Base-by-base conservation (phyloP, 2,113 vertebrate genomes). In the Rhadina sibilatrix region DNA sequence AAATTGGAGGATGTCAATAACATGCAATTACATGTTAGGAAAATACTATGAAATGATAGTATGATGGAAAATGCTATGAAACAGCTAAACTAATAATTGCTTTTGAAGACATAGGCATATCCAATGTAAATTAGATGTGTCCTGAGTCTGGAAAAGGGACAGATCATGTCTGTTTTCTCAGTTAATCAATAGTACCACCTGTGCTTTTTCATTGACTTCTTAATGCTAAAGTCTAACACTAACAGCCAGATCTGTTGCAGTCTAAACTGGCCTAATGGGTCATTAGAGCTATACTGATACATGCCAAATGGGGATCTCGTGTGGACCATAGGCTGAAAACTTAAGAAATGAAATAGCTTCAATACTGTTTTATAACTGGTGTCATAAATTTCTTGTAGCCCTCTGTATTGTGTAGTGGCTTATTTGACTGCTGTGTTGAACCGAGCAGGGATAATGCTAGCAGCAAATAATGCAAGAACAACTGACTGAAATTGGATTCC, bases 121-220 rank as follows among this genome's bases (percentile, higher is more conserved):
- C 15, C 24, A 82, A 47, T 75, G 72, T 79, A 81, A 91, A 84
- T 78, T 75, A 46, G 47, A 50, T 76, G 20, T 69, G 71, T 89
- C 42, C 84, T 81, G 60, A 78, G 47, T 44, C 47, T 78, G 52
- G 52, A 64, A 33, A 89, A 95, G 81, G 71, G 72, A n/a, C 70
- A 66, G 53, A 56, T 74, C 47, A 83, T 60, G 54, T 44, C 31
- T 70, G 22, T 47, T 91, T 86, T 71, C 88, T 78, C 83, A 81
- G 22, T 78, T 89, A 87, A 87, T 96, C 94, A 83, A 56, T 84
- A 92, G n/a, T 68, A 74, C 66, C 71, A 68, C 77, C 68, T 93
- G 85, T 95, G 83, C 57, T 91, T 94, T 92, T 94, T 92, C 81
- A 71, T 81, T 92, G 84, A 74, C 75, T 95, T 53, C 37, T 94